These are phyloP conservation scores for Hypselothyrea guttata DNA, from an alignment of 2,888 invertebrate species.

Conservation along the genomic window DNA sequence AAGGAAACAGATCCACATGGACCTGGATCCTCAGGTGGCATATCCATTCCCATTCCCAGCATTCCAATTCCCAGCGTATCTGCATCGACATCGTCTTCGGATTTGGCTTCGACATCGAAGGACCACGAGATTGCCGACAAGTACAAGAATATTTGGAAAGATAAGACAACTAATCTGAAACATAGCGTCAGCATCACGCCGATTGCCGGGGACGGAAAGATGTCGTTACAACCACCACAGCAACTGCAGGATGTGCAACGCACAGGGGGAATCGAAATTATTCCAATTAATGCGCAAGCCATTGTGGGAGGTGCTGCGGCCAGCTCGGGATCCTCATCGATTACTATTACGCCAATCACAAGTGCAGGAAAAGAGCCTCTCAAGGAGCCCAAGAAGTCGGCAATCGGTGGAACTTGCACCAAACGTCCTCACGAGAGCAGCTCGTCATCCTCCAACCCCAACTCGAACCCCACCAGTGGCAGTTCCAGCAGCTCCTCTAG, in stretches of 20 bases:
- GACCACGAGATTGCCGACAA: slow-evolving; percentile 80
- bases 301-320: slow-evolving; percentile 71
- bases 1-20: slow-evolving; percentile 57
- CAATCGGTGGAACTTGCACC: slow-evolving; percentile 31
- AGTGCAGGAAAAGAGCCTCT: slow-evolving; percentile 47
- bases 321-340: slow-evolving; percentile 86
- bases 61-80: too few species aligned
- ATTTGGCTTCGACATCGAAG: slow-evolving; percentile 43
- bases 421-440: slow-evolving; percentile 60
- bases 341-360: slow-evolving; percentile 92
- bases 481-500: slow-evolving; percentile 24
- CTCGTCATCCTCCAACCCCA: slow-evolving; percentile 42
- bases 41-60: too few species aligned
- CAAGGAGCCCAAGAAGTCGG: slow-evolving; percentile 53
- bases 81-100: too few species aligned
- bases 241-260: slow-evolving; percentile 72
- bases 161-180: slow-evolving; percentile 79
- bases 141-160: slow-evolving; percentile 82
- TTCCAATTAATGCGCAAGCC: slow-evolving; percentile 86
- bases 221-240: slow-evolving; percentile 13
- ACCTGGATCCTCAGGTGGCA: slow-evolving; percentile 10
- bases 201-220: slow-evolving; percentile 63
- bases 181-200: slow-evolving; percentile 81
- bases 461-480: slow-evolving; percentile 23
- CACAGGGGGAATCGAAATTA: slow-evolving; percentile 88